Conservation (phyloP, 1,140 invertebrate genomes). For the Drosophila erecta region DNA sequence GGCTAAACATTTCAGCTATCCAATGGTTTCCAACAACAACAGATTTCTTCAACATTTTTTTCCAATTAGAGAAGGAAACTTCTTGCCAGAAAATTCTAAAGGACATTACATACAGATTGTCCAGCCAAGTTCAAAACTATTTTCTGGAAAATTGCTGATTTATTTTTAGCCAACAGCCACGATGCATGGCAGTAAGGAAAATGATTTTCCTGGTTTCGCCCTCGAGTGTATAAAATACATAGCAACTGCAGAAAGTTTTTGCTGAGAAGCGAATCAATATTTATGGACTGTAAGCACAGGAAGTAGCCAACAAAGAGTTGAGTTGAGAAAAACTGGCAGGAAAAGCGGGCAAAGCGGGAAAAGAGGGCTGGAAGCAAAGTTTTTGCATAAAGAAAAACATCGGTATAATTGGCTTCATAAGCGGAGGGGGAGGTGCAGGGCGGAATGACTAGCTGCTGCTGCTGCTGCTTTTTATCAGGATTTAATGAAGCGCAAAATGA, state of each 20-base stretch:
- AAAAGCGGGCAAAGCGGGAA: neutral
- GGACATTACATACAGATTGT: neutral
- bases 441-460: constrained; percentile 18
- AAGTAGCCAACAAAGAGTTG: constrained; percentile 42
- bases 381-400: constrained; percentile 61
- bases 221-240: constrained; percentile 21
- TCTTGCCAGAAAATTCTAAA: neutral
- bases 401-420: constrained; percentile 70
- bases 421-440: constrained; percentile 9
- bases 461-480: constrained; percentile 39
- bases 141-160: constrained; percentile 12
- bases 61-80: neutral
- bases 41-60: neutral
- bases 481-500: constrained; percentile 79
- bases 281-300: constrained; percentile 63
- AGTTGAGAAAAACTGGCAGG: constrained; percentile 15
- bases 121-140: neutral
- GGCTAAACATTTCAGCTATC: neutral
- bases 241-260: constrained; percentile 45
- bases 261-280: constrained; percentile 60
- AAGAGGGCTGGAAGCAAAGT: constrained; percentile 34
- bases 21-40: neutral
- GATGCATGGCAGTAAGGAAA: constrained; percentile 15
- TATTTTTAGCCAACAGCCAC: constrained; percentile 21
- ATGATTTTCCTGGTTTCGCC: constrained; percentile 12